Evolutionary conservation across 2,888 invertebrate species (phyloP).

Genomic region (Luperina testacea): DNA sequence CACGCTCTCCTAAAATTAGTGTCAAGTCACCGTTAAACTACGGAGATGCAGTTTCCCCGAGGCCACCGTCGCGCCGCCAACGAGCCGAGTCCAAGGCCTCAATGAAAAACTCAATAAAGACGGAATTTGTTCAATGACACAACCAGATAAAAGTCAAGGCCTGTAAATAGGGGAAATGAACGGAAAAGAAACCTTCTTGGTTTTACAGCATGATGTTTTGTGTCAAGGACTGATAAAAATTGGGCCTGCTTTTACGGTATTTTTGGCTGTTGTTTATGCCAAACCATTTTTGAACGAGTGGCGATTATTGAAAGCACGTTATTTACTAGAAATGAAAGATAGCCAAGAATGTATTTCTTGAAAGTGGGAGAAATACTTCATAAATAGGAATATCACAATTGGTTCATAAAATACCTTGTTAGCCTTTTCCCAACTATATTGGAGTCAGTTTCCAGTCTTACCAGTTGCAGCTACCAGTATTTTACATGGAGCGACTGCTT

Average conservation of each 20-base stretch:
- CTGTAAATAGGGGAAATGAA: background rate
- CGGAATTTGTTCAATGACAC: constrained; percentile 33
- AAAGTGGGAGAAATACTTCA: background rate
- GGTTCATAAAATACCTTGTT: background rate
- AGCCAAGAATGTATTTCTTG: too few relatives aligned
- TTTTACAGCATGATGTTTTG: background rate
- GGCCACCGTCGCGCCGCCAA: constrained; percentile 42
- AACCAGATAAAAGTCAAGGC: constrained; percentile 17
- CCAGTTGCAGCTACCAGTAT: background rate
- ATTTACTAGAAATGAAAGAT: background rate
- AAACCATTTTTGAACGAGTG: background rate
- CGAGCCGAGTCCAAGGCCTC: constrained; percentile 35
- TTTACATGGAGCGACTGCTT: background rate
- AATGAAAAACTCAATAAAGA: constrained; percentile 41
- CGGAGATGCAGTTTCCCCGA: constrained; percentile 51
- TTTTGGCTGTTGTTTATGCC: too few relatives aligned
- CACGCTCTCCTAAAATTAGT: constrained; percentile 22
- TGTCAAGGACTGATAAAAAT: background rate
- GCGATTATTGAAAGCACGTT: background rate
- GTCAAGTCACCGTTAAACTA: constrained; percentile 43
- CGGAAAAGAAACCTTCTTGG: background rate
- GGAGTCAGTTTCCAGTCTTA: background rate
- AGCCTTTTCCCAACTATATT: background rate
- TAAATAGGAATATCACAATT: background rate
- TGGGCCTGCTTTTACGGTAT: background rate